Conservation (phyloP, 2,797 vertebrate species). For the Morelia viridis region DNA sequence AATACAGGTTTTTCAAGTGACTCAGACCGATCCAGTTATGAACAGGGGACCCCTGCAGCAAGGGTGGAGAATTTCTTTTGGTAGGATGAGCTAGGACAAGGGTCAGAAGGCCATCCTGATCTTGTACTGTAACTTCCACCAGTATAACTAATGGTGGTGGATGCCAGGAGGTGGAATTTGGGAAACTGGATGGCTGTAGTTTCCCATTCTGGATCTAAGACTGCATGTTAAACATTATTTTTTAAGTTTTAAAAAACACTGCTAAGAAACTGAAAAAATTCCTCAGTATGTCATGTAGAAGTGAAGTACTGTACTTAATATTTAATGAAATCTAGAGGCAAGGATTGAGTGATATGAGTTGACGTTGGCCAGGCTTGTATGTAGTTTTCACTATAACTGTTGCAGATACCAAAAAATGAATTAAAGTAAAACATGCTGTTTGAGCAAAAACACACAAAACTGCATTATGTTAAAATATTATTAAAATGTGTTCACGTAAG, state of each 20-base stretch:
- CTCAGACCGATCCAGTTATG: neutral
- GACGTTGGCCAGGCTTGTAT: neutral
- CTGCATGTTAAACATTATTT: neutral
- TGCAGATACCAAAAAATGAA: neutral
- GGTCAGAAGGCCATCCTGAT: neutral
- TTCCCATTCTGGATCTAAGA: neutral
- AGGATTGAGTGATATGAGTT: neutral
- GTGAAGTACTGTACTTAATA: neutral
- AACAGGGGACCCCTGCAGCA: neutral
- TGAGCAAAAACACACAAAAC: neutral
- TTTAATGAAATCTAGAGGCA: neutral
- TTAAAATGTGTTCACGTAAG: neutral
- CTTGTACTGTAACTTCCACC: neutral
- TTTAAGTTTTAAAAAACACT: neutral
- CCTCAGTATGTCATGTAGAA: neutral
- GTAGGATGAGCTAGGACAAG: neutral
- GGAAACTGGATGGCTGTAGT: neutral
- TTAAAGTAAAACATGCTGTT: neutral
- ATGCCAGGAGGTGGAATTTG: neutral
- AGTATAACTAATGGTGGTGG: neutral
- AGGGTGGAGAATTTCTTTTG: constrained; percentile 6
- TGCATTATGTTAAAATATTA: neutral
- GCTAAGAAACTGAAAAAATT: neutral
- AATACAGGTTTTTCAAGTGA: neutral
- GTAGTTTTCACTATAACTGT: neutral